These are phyloP conservation scores for Illadopsis cleaveri DNA, from an alignment of 2,113 vertebrate species.

Conservation along the genomic window DNA sequence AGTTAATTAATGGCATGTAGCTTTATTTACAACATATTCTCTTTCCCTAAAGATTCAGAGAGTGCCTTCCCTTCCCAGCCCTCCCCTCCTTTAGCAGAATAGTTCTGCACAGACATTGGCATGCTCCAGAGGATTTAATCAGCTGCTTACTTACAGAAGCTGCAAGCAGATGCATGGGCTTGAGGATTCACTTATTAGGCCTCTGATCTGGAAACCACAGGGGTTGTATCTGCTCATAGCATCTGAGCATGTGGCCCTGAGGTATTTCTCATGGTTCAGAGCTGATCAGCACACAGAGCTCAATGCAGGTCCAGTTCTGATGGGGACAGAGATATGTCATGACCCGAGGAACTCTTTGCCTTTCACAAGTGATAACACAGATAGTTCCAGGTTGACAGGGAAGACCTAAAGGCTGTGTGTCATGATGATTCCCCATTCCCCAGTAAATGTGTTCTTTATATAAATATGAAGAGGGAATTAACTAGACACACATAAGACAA, in stretches of 20 bases:
- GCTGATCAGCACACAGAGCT: neutral
- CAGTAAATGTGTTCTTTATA: neutral
- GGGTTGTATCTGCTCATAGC: neutral
- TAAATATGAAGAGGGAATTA: neutral
- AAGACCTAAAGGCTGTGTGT: neutral
- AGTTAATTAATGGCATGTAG: constrained; percentile 60
- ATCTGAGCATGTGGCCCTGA: neutral
- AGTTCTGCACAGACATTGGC: neutral
- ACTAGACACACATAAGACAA: neutral
- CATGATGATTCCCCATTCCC: neutral
- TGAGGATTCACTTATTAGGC: neutral
- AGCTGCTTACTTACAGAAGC: constrained; percentile 9
- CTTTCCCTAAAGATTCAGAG: constrained; percentile 9
- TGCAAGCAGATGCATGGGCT: neutral
- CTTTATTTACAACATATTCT: constrained; percentile 56
- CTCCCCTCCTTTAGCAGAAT: neutral
- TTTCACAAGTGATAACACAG: neutral
- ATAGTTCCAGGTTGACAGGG: neutral
- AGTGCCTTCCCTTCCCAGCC: neutral
- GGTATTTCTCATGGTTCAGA: neutral
- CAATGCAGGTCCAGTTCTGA: neutral
- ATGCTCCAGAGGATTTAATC: neutral
- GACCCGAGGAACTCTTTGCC: neutral
- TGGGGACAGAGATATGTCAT: neutral
- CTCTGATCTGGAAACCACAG: neutral